These are phyloP conservation scores for human (Homo sapiens) DNA, from an alignment of 2,113 vertebrate genomes.

Conservation along the genomic window GRCh38 chr6:154465001-154465500, in stretches of 20 bases:
- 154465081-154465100: no score
- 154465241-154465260: neutral
- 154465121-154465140: no score
- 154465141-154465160: no score
- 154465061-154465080: no score
- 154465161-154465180: neutral
- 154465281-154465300: neutral
- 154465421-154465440: neutral
- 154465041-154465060: no score
- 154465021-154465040: no score
- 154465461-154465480: fast-evolving
- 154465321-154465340: neutral
- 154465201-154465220: neutral
- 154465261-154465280: neutral
- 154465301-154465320: neutral
- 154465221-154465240: neutral
- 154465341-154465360: neutral
- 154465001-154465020: no score
- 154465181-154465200: neutral
- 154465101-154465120: no score
- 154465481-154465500: no score
- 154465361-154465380: neutral
- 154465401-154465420: neutral
- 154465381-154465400: neutral
- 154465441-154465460: neutral